phyloP scores from a whole-genome alignment of 1,140 invertebrate species.

The Venturia canescens region DNA sequence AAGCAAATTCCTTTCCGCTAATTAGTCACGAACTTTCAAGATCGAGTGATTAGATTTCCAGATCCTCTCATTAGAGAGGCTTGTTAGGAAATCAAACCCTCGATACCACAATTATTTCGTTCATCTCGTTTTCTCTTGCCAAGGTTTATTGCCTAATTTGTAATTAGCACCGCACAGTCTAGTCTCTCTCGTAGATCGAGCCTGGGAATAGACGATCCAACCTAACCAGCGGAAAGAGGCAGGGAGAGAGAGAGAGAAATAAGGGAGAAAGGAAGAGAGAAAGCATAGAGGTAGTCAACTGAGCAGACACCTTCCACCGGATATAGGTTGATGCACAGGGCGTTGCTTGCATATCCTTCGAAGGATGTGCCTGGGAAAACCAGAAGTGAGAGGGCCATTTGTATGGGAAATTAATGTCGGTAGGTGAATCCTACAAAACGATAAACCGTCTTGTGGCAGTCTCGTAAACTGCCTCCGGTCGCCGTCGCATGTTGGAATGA shows the following conservation, averaged over 20 bases:
- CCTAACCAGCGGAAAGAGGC: background rate
- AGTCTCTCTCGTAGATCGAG: background rate
- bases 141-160: slow-evolving; percentile 41
- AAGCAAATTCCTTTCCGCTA: no score
- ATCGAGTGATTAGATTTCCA: background rate
- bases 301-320: slow-evolving; percentile 20
- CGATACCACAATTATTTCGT: slow-evolving; percentile 19
- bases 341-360: slow-evolving; percentile 1
- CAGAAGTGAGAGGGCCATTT: background rate
- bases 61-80: background rate
- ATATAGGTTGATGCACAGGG: slow-evolving; percentile 5
- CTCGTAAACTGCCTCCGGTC: slow-evolving; percentile 45
- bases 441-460: slow-evolving; percentile 47
- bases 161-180: slow-evolving; percentile 6
- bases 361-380: background rate
- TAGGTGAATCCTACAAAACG: slow-evolving; percentile 47
- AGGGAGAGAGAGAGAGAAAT: background rate
- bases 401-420: slow-evolving; percentile 46
- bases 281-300: background rate
- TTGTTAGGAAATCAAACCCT: background rate
- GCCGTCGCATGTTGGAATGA: slow-evolving; percentile 28
- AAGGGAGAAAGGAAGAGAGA: background rate
- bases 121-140: background rate
- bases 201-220: slow-evolving; percentile 16
- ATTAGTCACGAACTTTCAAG: background rate